Evolutionary conservation across 2,113 vertebrate genomes (phyloP).

Genomic region (Anarhynchus alexandrinus): DNA sequence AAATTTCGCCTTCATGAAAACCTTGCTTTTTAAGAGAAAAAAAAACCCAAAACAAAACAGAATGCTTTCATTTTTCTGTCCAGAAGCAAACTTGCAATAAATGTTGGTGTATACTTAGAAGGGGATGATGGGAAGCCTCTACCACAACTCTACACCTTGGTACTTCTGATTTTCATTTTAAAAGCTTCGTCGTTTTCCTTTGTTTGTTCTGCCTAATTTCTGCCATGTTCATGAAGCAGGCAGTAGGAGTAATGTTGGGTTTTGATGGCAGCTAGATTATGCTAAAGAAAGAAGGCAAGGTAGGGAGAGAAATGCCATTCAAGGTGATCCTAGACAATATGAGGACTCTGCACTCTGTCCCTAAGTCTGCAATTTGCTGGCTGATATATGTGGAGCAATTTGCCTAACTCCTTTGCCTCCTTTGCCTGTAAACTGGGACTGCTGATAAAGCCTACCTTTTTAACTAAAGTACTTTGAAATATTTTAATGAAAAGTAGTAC

Average conservation of each 20-base stretch:
- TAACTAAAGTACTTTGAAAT: not conserved
- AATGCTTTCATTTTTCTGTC: not conserved
- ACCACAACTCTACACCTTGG: not conserved
- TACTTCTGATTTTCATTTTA: not conserved
- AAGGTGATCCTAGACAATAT: not conserved
- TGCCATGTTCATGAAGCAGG: not conserved
- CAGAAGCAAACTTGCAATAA: not conserved
- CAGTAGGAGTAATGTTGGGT: not conserved
- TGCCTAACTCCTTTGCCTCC: not conserved
- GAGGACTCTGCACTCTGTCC: not conserved
- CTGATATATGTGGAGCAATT: not conserved
- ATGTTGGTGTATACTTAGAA: not conserved
- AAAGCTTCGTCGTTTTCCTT: not conserved
- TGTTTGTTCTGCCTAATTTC: not conserved
- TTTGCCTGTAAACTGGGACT: not conserved
- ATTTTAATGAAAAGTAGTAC: not conserved
- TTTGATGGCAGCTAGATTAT: not conserved
- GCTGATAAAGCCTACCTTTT: not conserved
- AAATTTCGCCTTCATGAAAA: not conserved
- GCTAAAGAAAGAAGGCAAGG: not conserved
- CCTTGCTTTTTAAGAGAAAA: not conserved
- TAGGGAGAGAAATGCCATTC: not conserved
- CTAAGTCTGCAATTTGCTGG: not conserved
- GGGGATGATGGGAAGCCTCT: not conserved
- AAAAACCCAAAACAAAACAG: not conserved